Conservation (phyloP, 2,888 invertebrate genomes). For the Odiellus spinosus region DNA sequence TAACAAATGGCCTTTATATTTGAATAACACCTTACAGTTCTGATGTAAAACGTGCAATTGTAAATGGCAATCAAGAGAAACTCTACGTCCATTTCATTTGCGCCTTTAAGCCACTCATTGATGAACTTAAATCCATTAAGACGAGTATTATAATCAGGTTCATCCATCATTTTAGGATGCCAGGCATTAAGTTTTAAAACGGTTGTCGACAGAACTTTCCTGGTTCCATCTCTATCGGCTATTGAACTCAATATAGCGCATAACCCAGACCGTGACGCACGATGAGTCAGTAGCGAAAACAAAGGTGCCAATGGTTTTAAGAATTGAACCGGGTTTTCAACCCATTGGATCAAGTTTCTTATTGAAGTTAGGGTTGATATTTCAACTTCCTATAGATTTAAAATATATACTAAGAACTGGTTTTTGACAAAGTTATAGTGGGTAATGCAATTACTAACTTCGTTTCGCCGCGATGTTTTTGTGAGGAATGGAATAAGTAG, state of each 20-base stretch:
- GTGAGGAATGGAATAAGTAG: conserved; percentile 8
- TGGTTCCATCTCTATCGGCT: conserved; percentile 25
- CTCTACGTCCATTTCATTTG: conserved; percentile 40
- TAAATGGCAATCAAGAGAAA: conserved; percentile 50
- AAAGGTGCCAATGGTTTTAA: conserved; percentile 13
- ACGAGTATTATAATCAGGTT: conserved; percentile 73
- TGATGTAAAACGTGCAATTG: conserved; percentile 62
- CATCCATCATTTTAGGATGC: conserved; percentile 75
- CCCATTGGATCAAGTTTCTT: conserved; percentile 7
- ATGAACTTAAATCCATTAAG: conserved; percentile 59
- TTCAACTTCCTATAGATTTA: conserved; percentile 10
- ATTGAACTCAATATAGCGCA: conserved; percentile 33
- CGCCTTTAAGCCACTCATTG: conserved; percentile 34
- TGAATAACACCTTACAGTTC: conserved; percentile 31
- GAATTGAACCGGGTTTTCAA: conserved; percentile 6
- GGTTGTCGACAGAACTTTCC: conserved; percentile 34
- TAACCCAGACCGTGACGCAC: conserved; percentile 4
- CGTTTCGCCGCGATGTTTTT: conserved; percentile 4
- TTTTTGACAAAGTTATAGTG: background rate
- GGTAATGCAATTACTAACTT: conserved; percentile 4
- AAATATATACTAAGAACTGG: background rate
- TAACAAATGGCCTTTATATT: background rate
- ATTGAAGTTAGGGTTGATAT: conserved; percentile 10
- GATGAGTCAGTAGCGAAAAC: conserved; percentile 9
- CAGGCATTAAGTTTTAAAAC: conserved; percentile 53